Evolutionary conservation across 2,797 vertebrate species (phyloP).

Genomic region (Danio aesculapii): DNA sequence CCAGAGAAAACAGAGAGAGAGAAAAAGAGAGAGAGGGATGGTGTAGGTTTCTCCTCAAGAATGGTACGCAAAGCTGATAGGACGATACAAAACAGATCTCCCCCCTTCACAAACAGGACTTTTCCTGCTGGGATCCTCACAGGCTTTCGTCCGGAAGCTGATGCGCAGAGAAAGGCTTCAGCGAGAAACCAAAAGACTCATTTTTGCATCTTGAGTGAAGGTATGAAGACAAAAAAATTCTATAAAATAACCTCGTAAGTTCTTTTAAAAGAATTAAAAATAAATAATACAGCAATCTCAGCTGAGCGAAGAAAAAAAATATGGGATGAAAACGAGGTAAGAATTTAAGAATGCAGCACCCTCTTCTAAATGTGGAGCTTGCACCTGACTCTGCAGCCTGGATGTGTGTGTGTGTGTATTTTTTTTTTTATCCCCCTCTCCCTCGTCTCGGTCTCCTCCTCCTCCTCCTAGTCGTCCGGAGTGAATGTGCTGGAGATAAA

Average conservation of each 20-base stretch:
- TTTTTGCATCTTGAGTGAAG: constrained; percentile 34
- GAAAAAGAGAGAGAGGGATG: constrained; percentile 39
- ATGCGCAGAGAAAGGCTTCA: constrained; percentile 34
- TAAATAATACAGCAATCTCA: constrained; percentile 28
- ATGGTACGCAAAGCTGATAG: constrained; percentile 41
- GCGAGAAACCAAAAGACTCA: constrained; percentile 35
- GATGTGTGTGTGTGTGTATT: not conserved
- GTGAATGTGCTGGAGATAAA: constrained; percentile 77
- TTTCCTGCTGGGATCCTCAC: constrained; percentile 48
- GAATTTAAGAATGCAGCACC: constrained; percentile 8
- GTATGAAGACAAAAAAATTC: constrained; percentile 37
- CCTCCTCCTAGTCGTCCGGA: constrained; percentile 16
- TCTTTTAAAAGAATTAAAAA: constrained; percentile 13
- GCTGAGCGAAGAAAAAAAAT: constrained; percentile 19
- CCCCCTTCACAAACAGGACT: constrained; percentile 13
- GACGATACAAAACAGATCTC: constrained; percentile 18
- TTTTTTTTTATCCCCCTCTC: not conserved
- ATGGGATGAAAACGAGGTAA: constrained; percentile 26
- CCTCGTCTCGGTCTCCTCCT: not conserved
- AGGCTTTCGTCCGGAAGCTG: constrained; percentile 14
- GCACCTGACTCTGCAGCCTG: constrained; percentile 65
- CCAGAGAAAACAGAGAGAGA: constrained; percentile 29
- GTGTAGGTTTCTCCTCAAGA: constrained; percentile 45
- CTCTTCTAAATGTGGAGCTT: constrained; percentile 70
- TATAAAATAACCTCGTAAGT: constrained; percentile 19